Base-by-base conservation (phyloP, 2,113 vertebrate genomes). In the Tragulus kanchil region DNA sequence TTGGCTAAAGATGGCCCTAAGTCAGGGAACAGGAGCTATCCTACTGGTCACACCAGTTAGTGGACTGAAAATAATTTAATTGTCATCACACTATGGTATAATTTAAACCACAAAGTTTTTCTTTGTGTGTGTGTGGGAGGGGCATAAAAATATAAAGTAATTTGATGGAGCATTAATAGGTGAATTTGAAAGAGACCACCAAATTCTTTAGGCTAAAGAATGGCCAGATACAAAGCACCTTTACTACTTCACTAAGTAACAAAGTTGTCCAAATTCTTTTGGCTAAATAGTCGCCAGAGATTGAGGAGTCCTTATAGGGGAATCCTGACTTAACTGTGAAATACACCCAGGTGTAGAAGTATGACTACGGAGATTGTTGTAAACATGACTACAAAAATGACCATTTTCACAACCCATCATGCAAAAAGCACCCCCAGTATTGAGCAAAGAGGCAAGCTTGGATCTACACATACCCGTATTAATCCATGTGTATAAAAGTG, bases 1-100 rank as follows among this genome's bases (percentile, higher is more conserved):
- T 94, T 85, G 56, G 21, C 36, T 85, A 19, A 96, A 81, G 81
- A 61, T 85, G 82, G 42, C 25, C 50, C 13, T 85, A 84, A 94
- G 56, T 61, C 11, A 59, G 25, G 67, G 58, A 75, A 85, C 1
- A 25, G 48, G 48, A 85, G 36, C 9, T 9, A 7, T 89, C 14
- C 31, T n/a, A 67, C 31, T 54, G 56, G 36, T 71, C 48, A 84
- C 62, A 95, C n/a, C 59, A 86, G 86, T 62, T 7, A 82, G 31
- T 59, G 56, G 61, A 65, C 28, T 2, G 25, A 36, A 36, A 3
- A 3, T 85, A 15, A 58, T 75, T 64, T 71, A 62, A 65, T 21
- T 65, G 15, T 69, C 48, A 62, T 81, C 23, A 78, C 28, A 78
- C 23, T 48, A 31, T 52, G 42, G 31, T 36, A 6, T 45, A 45